These are phyloP conservation scores for Ectemnius lituratus DNA, from an alignment of 2,888 invertebrate species.

Conservation along the genomic window DNA sequence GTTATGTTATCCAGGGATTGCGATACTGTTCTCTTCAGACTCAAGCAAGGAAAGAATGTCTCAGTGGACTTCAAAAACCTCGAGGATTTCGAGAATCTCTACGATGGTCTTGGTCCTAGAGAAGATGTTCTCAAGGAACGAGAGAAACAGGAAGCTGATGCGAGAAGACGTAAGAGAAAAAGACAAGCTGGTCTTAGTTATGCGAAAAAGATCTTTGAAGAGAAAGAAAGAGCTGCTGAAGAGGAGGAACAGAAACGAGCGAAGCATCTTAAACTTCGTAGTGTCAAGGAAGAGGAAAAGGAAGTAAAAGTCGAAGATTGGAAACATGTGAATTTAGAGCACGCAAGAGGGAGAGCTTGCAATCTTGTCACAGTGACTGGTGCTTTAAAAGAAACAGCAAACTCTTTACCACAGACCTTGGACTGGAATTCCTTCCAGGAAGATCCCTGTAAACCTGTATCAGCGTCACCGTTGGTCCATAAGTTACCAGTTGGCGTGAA, in stretches of 20 bases:
- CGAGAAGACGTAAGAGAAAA: constrained; percentile 81
- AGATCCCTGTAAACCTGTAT: constrained; percentile 50
- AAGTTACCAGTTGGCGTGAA: constrained; percentile 79
- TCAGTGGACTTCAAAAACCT: constrained; percentile 85
- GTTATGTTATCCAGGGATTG: constrained; percentile 88
- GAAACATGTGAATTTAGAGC: constrained; percentile 79
- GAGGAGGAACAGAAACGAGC: constrained; percentile 80
- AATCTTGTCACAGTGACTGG: constrained; percentile 78
- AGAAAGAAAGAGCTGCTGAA: constrained; percentile 85
- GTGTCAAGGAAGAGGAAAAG: constrained; percentile 68
- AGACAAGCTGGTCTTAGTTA: constrained; percentile 83
- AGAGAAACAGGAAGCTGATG: constrained; percentile 80
- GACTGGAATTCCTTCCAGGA: constrained; percentile 73
- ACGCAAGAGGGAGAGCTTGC: constrained; percentile 78
- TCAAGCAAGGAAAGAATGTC: constrained; percentile 87
- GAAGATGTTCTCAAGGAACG: constrained; percentile 83
- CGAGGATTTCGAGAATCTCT: constrained; percentile 81
- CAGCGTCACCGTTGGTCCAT: constrained; percentile 66
- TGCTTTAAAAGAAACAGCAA: constrained; percentile 83
- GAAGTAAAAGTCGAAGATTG: constrained; percentile 74
- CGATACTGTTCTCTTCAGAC: constrained; percentile 86
- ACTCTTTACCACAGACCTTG: constrained; percentile 82
- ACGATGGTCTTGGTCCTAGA: constrained; percentile 85
- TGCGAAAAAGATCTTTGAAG: constrained; percentile 87
- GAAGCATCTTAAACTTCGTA: constrained; percentile 70